Percentiles rank a stretch among this genome's conserved stretches.
These are phyloP conservation scores for Agrilus cyanescens DNA, from an alignment of 2,888 invertebrate species.

Conservation along the genomic window DNA sequence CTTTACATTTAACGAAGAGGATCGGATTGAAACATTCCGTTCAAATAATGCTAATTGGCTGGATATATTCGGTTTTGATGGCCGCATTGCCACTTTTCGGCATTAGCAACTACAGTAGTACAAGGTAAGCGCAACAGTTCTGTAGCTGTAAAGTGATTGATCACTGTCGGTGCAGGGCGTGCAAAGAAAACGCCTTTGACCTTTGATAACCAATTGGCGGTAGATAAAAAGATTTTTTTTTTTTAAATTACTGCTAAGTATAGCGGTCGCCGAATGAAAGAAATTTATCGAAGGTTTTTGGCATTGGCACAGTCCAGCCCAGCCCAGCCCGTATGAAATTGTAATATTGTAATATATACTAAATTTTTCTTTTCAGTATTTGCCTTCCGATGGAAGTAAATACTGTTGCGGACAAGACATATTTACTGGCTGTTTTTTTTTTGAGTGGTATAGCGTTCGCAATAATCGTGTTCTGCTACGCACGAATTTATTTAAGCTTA, in stretches of 20 bases:
- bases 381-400: conserved; percentile 80
- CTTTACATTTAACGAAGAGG: conserved; percentile 70
- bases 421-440: conserved; percentile 60
- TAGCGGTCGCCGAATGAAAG: no score
- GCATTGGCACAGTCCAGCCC: no score
- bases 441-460: conserved; percentile 72
- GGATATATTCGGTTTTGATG: conserved; percentile 65
- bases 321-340: no score
- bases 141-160: no score
- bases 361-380: conserved; percentile 47
- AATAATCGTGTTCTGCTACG: conserved; percentile 74
- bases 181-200: no score
- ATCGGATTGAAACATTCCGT: conserved; percentile 62
- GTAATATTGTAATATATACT: no score
- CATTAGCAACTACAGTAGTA: conserved; percentile 78
- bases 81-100: conserved; percentile 72
- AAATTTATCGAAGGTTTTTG: no score
- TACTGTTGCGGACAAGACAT: conserved; percentile 55
- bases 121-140: conserved; percentile 41
- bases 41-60: conserved; percentile 65
- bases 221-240: no score
- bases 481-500: conserved; percentile 73
- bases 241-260: no score
- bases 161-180: no score
- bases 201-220: no score